Conservation (phyloP, 1,140 invertebrate genomes). For the Eciton burchellii region DNA sequence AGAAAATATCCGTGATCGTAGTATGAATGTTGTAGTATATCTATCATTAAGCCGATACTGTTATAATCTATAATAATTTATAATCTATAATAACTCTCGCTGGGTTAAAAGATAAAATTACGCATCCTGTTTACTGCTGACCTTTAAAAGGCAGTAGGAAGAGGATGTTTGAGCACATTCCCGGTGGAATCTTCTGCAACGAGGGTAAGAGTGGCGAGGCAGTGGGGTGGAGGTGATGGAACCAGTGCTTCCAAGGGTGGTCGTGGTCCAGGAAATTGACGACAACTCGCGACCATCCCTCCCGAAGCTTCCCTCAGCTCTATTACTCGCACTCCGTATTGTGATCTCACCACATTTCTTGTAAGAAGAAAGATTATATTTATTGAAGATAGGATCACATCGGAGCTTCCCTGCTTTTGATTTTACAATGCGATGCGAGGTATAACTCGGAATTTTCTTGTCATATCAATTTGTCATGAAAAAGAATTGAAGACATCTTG, state of each 20-base stretch:
- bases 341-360: slow-evolving; percentile 86
- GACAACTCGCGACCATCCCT: slow-evolving; percentile 82
- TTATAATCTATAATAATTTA: slow-evolving; percentile 32
- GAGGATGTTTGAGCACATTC: slow-evolving; percentile 83
- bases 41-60: slow-evolving; percentile 43
- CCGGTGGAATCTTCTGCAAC: slow-evolving; percentile 84
- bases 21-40: slow-evolving; percentile 13
- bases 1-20: slow-evolving; percentile 2
- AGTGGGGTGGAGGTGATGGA: slow-evolving; percentile 79
- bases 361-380: neutral
- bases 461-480: neutral
- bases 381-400: neutral
- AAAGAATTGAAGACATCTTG: neutral
- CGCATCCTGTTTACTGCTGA: slow-evolving; percentile 34
- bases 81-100: slow-evolving; percentile 9
- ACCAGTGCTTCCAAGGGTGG: slow-evolving; percentile 81
- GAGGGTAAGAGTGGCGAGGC: slow-evolving; percentile 77
- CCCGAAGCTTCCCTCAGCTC: slow-evolving; percentile 86
- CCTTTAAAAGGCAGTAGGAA: slow-evolving; percentile 82
- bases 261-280: slow-evolving; percentile 82
- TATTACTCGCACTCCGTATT: slow-evolving; percentile 86
- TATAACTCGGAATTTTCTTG: no score
- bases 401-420: neutral
- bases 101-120: slow-evolving; percentile 31
- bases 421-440: no score